Conservation (phyloP, 2,888 invertebrate species). For the Pheosia gnoma region DNA sequence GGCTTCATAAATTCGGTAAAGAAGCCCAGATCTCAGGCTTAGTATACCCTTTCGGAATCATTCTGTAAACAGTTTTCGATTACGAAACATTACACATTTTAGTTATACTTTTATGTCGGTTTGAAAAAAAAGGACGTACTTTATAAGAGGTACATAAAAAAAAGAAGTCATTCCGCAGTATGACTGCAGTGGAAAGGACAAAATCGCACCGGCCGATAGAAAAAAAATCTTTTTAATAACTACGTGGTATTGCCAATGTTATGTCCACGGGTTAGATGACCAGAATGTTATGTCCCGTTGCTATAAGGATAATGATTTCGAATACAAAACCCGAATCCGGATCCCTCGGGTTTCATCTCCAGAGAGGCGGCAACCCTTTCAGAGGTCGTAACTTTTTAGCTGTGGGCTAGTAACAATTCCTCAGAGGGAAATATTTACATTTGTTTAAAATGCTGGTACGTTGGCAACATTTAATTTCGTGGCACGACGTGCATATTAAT, state of each 20-base stretch:
- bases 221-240: background rate
- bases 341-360: constrained; percentile 47
- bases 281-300: constrained; percentile 41
- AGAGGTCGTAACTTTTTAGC: constrained; percentile 54
- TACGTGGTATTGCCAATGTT: constrained; percentile 14
- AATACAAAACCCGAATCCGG: constrained; percentile 48
- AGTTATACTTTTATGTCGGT: too few relatives aligned
- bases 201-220: background rate
- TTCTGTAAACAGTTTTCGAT: too few relatives aligned
- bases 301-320: constrained; percentile 54
- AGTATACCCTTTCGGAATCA: too few relatives aligned
- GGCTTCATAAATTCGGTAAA: too few relatives aligned
- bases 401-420: constrained; percentile 46
- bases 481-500: constrained; percentile 40
- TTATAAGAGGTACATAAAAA: too few relatives aligned
- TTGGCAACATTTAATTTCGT: constrained; percentile 49
- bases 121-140: too few relatives aligned
- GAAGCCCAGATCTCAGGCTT: too few relatives aligned
- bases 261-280: constrained; percentile 24
- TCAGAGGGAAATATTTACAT: constrained; percentile 49
- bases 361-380: constrained; percentile 49
- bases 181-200: too few relatives aligned
- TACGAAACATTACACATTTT: too few relatives aligned
- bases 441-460: constrained; percentile 52
- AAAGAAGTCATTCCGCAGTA: too few relatives aligned